These are phyloP conservation scores for Colletes collaris DNA, from an alignment of 2,888 invertebrate species.

Conservation along the genomic window DNA sequence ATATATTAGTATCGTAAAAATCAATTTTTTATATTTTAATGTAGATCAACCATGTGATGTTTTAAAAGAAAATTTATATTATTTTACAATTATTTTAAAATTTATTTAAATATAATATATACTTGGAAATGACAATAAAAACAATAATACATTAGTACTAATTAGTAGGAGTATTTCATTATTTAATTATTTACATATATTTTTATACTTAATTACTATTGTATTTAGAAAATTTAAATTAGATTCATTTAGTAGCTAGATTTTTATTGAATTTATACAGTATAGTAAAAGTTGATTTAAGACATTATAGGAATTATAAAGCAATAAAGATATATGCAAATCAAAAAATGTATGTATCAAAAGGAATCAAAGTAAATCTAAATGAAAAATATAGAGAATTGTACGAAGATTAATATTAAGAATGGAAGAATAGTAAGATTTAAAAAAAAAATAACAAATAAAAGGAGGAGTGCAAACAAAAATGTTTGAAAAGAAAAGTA, in stretches of 20 bases:
- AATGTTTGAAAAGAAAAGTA: constrained; percentile 22
- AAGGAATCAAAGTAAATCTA: constrained; percentile 28
- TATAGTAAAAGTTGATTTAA: constrained; percentile 31
- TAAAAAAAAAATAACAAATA: constrained; percentile 14
- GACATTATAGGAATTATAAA: constrained; percentile 36
- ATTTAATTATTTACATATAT: neutral
- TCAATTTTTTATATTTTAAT: constrained; percentile 15
- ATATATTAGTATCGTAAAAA: neutral
- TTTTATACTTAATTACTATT: neutral
- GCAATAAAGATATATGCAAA: constrained; percentile 10
- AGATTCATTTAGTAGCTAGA: constrained; percentile 15
- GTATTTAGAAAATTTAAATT: neutral
- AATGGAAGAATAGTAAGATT: constrained; percentile 24
- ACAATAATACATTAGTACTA: neutral
- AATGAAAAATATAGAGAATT: constrained; percentile 13
- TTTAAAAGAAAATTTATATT: neutral
- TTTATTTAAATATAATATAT: neutral
- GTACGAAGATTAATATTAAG: constrained; percentile 26
- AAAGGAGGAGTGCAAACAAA: constrained; percentile 16
- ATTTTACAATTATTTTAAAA: neutral
- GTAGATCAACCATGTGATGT: neutral
- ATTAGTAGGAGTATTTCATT: constrained; percentile 1
- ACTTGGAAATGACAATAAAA: neutral
- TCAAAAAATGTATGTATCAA: constrained; percentile 10
- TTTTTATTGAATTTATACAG: constrained; percentile 16